Conservation (phyloP, 2,113 vertebrate species). For the Mellivora capensis region DNA sequence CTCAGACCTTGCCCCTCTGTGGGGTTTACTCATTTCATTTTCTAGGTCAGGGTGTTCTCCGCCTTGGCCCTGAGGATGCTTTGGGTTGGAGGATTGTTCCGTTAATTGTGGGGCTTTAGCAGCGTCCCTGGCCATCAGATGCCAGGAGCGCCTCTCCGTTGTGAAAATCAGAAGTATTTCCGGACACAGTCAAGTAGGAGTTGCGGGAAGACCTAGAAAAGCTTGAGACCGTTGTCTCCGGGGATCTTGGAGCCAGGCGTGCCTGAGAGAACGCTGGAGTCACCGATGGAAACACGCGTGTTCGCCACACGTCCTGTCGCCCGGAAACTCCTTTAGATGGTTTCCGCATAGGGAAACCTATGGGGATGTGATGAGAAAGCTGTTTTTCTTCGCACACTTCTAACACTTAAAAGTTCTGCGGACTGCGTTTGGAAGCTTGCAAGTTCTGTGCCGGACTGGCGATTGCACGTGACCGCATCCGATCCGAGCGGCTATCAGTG, state of each 20-base stretch:
- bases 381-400: not conserved
- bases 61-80: not conserved
- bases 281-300: fast-evolving
- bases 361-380: not conserved
- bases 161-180: not conserved
- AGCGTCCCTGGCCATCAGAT: too few relatives aligned
- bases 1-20: not conserved
- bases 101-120: too few relatives aligned
- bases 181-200: not conserved
- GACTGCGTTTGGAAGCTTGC: not conserved
- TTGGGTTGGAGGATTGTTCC: too few relatives aligned
- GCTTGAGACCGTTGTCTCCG: not conserved
- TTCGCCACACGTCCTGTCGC: not conserved
- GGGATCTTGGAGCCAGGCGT: not conserved
- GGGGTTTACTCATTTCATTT: not conserved
- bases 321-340: not conserved
- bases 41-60: not conserved
- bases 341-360: too few relatives aligned
- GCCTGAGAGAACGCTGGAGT: not conserved
- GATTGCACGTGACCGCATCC: fast-evolving
- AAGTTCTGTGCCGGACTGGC: not conserved
- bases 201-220: too few relatives aligned
- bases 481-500: not conserved
- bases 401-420: not conserved
- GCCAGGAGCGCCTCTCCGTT: too few relatives aligned